These are phyloP conservation scores for Augiades crinisus DNA, from an alignment of 2,888 invertebrate genomes.

Conservation along the genomic window DNA sequence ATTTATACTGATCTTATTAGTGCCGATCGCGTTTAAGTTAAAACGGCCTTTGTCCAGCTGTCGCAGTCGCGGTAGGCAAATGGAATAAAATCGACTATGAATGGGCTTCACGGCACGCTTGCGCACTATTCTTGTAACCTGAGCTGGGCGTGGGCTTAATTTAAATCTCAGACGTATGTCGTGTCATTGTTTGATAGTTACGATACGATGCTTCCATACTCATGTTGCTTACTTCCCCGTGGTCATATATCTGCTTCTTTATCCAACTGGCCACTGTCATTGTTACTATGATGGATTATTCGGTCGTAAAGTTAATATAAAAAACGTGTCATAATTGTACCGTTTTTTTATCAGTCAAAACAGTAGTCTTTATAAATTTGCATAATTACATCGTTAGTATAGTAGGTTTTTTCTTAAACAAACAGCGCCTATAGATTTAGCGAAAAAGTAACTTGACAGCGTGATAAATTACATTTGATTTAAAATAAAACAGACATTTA, in stretches of 20 bases:
- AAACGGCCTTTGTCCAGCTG: constrained; percentile 43
- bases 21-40: constrained; percentile 50
- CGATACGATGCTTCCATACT: constrained; percentile 33
- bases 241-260: neutral
- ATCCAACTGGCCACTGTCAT: neutral
- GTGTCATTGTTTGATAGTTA: constrained; percentile 47
- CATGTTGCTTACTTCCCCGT: constrained; percentile 3
- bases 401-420: neutral
- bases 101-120: constrained; percentile 38
- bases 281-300: neutral
- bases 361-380: neutral
- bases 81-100: constrained; percentile 46
- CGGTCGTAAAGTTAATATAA: too few species aligned
- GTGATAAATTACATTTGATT: neutral
- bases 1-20: constrained; percentile 55
- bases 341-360: neutral
- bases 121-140: constrained; percentile 43
- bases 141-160: constrained; percentile 55
- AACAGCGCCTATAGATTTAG: neutral
- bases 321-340: neutral
- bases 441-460: neutral
- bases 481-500: constrained; percentile 4
- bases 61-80: constrained; percentile 39
- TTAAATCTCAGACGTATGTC: constrained; percentile 48
- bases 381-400: neutral